These are phyloP conservation scores for Lepidochrysops patricia DNA, from an alignment of 2,888 invertebrate species.

Conservation along the genomic window DNA sequence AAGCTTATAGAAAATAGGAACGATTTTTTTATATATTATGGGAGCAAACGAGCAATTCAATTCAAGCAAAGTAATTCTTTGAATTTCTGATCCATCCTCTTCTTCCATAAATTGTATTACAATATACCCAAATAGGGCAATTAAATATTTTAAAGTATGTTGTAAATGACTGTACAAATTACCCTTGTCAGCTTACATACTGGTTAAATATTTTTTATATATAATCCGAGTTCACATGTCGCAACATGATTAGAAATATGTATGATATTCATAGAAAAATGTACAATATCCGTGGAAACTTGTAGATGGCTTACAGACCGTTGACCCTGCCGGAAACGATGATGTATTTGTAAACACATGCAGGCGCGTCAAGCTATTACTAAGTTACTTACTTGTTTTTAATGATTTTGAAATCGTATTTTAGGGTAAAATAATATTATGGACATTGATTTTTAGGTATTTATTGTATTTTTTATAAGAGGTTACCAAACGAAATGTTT, in stretches of 20 bases:
- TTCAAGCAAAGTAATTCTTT: too few relatives aligned
- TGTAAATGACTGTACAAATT: not conserved
- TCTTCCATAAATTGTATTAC: too few relatives aligned
- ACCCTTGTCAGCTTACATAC: not conserved
- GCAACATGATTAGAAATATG: not conserved
- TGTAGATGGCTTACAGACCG: constrained; percentile 16
- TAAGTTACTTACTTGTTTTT: constrained; percentile 23
- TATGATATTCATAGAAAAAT: not conserved
- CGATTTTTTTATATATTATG: too few relatives aligned
- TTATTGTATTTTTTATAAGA: too few relatives aligned
- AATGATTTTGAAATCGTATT: not conserved
- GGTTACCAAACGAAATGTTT: too few relatives aligned
- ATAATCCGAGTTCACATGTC: not conserved
- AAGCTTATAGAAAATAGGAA: too few relatives aligned
- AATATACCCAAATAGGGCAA: too few relatives aligned
- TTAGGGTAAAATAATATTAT: not conserved
- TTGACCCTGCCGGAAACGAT: constrained; percentile 35
- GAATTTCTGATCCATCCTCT: too few relatives aligned
- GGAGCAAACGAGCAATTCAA: too few relatives aligned
- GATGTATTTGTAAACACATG: constrained; percentile 70
- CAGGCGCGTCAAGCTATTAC: constrained; percentile 44
- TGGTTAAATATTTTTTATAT: not conserved
- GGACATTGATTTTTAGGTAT: too few relatives aligned
- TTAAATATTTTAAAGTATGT: not conserved
- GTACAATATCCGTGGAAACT: not conserved